Conservation (phyloP, 2,888 invertebrate genomes). For the Sesia apiformis region DNA sequence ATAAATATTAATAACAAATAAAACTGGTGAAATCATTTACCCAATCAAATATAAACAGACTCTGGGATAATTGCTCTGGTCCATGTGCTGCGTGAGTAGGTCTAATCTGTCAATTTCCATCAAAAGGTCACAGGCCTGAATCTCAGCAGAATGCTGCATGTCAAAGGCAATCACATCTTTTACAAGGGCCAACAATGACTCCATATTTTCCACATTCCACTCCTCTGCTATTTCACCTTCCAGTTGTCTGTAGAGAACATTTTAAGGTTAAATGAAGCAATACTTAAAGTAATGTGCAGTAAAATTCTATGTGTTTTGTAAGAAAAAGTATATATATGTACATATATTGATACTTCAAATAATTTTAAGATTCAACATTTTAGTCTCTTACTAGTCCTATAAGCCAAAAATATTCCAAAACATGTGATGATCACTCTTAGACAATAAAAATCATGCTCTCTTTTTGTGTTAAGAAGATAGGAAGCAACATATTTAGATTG, state of each 20-base stretch:
- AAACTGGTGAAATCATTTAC: conserved; percentile 22
- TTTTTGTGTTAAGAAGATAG: no score
- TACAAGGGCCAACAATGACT: conserved; percentile 83
- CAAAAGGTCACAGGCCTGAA: conserved; percentile 97
- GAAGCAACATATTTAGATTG: no score
- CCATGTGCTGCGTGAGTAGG: conserved; percentile 89
- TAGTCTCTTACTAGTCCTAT: no score
- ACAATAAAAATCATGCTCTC: no score
- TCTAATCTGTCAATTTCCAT: conserved; percentile 97
- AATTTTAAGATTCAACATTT: no score
- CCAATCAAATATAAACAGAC: conserved; percentile 93
- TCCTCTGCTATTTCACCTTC: conserved; percentile 92
- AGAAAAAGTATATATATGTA: background rate
- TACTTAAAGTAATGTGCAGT: background rate
- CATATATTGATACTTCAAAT: background rate
- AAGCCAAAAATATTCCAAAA: no score
- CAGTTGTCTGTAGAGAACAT: conserved; percentile 78
- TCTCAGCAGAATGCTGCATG: conserved; percentile 98
- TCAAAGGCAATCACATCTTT: conserved; percentile 94
- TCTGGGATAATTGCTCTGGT: conserved; percentile 89
- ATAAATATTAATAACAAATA: background rate
- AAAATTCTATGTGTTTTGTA: background rate
- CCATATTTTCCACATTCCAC: conserved; percentile 77
- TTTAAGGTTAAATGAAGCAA: background rate
- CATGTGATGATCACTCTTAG: no score